These are phyloP conservation scores for Penaeus vannamei DNA, from an alignment of 1,140 invertebrate genomes.

Conservation along the genomic window DNA sequence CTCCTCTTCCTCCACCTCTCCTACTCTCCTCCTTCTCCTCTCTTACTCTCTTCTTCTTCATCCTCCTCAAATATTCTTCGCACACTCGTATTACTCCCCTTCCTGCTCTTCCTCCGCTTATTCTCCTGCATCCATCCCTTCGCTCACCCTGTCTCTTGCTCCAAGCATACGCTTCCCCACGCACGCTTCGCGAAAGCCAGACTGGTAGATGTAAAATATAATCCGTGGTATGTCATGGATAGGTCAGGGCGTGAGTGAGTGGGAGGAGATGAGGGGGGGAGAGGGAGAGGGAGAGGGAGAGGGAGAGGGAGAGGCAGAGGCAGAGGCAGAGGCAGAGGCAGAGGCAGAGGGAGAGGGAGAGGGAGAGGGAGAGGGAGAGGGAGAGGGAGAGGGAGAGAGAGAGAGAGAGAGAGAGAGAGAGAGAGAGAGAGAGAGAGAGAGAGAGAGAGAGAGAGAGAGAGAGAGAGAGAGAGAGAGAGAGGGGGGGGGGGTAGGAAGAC, in stretches of 20 bases:
- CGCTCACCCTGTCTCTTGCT: not conserved
- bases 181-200: not conserved
- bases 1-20: conserved; percentile 27
- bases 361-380: not conserved
- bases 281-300: too few species aligned
- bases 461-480: not conserved
- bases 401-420: not conserved
- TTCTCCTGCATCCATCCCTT: not conserved
- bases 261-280: not conserved
- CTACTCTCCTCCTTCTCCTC: not conserved
- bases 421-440: not conserved
- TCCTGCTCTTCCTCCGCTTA: not conserved
- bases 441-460: not conserved
- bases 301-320: not conserved
- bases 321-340: not conserved
- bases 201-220: too few species aligned
- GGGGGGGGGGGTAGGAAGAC: too few species aligned
- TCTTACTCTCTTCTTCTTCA: conserved; percentile 1
- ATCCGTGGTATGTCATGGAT: not conserved
- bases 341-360: not conserved
- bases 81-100: conserved; percentile 27
- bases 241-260: not conserved
- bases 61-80: not conserved
- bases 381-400: not conserved
- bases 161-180: not conserved